phyloP scores from a whole-genome alignment of 92 coral and sea anemone genomes.

The Anthopleura xanthogrammica region DNA sequence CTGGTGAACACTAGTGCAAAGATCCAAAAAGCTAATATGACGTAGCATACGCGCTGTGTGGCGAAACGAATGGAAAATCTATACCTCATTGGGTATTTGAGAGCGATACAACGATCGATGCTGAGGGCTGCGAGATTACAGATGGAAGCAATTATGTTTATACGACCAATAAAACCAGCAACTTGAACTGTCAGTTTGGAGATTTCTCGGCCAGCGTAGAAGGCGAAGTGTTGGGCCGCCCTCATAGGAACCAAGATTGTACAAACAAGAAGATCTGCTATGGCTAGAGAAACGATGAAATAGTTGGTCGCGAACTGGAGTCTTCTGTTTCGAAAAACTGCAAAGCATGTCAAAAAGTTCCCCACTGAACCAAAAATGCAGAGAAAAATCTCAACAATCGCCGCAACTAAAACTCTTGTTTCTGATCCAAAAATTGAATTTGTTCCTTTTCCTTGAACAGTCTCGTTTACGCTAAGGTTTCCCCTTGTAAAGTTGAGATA shows the following conservation, averaged over 20 bases:
- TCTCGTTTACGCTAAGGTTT: neutral
- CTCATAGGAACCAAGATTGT: constrained; percentile 69
- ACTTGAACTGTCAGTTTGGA: constrained; percentile 44
- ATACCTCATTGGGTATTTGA: constrained; percentile 59
- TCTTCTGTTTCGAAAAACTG: constrained; percentile 56
- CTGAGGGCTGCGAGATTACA: constrained; percentile 59
- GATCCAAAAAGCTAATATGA: constrained; percentile 51
- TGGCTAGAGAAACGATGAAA: constrained; percentile 64
- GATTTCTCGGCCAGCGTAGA: constrained; percentile 22
- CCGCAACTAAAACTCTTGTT: constrained; percentile 47
- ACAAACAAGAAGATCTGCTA: constrained; percentile 60
- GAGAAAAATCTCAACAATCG: constrained; percentile 58
- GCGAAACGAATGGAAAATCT: constrained; percentile 59
- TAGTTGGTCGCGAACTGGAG: constrained; percentile 72
- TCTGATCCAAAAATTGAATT: constrained; percentile 13
- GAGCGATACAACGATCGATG: constrained; percentile 65
- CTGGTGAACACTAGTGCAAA: constrained; percentile 54
- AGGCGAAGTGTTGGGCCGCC: constrained; percentile 56
- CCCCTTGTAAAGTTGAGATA: neutral
- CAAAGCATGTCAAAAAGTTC: constrained; percentile 54
- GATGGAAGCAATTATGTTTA: constrained; percentile 59
- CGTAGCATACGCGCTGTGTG: constrained; percentile 35
- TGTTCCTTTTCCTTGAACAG: neutral
- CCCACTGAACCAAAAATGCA: constrained; percentile 56
- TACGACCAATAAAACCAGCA: constrained; percentile 60